Evolutionary conservation across 1,140 invertebrate species (phyloP), one percentile per base, ranked within the genome.

Genomic region (Apis dorsata): DNA sequence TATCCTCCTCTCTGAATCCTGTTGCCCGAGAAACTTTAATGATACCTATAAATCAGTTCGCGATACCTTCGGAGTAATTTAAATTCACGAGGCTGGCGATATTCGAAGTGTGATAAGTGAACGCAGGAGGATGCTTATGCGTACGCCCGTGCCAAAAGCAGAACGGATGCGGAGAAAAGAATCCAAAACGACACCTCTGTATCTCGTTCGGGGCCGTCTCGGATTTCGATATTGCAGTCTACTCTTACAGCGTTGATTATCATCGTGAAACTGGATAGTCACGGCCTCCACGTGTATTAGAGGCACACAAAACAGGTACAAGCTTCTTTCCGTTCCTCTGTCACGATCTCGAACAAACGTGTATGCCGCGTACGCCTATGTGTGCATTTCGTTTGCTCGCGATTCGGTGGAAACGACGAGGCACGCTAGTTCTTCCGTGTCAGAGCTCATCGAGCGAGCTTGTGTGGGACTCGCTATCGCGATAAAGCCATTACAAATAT

Each of bases 171-270:
- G 65, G 68, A 28, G 75, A 71, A 62, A 83, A 78, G 75, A 83
- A 83, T 65, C 75, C 66, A 83, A 83, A 83, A 83, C 51, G 81
- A 79, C 59, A 69, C 57, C 75, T 55, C n/a, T 79, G 75, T 70
- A 83, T 83, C 74, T 63, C 81, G 75, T 70, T 69, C 75, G 71
- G 80, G 80, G 73, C 73, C 79, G 79, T 65, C 79, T 76, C 81
- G 75, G 59, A 78, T 78, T 83, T 83, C 81, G 81, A 83, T 83
- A 83, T 83, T 79, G 57, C 75, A 71, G 75, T 83, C 66, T 83
- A 79, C 81, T 65, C 75, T 79, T 83, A 78, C 75, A 57, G 81
- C 75, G 81, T 83, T 83, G 81, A 83, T 83, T 83, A 83, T 83
- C 75, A 79, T 83, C 75, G 57, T 79, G 81, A 83, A 83, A 83